Percentiles rank a stretch among this genome's conserved stretches.
Conservation (phyloP, 2,888 invertebrate genomes). For the Bibio marci region DNA sequence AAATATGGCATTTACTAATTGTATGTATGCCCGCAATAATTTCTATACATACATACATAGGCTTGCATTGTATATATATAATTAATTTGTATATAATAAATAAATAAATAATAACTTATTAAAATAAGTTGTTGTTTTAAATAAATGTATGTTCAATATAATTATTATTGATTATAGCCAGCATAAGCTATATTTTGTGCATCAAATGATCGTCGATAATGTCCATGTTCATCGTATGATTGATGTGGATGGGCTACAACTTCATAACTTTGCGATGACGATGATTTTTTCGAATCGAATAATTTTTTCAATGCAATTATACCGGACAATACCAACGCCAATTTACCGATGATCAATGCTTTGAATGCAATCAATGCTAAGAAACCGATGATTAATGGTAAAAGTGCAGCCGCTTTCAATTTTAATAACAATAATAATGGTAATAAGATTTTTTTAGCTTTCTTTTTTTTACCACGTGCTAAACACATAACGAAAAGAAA, state of each 20-base stretch:
- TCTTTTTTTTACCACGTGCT: slow-evolving; percentile 66
- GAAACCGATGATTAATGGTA: slow-evolving; percentile 58
- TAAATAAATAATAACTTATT: no score
- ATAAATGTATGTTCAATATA: no score
- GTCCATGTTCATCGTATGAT: slow-evolving; percentile 33
- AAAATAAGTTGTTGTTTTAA: no score
- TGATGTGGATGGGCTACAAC: slow-evolving; percentile 54
- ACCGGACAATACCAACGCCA: slow-evolving; percentile 59
- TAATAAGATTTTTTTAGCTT: slow-evolving; percentile 56
- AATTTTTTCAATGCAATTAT: slow-evolving; percentile 59
- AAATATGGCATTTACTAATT: no score
- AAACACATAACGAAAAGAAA: slow-evolving; percentile 13
- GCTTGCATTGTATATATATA: no score
- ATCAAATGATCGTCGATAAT: slow-evolving; percentile 49
- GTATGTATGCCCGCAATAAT: no score
- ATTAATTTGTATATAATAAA: no score
- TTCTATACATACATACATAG: no score
- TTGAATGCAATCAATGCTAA: slow-evolving; percentile 70
- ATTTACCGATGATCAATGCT: slow-evolving; percentile 68
- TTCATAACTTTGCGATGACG: slow-evolving; percentile 56
- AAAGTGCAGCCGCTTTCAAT: slow-evolving; percentile 59
- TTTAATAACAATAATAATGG: slow-evolving; percentile 60
- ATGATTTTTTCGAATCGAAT: slow-evolving; percentile 46
- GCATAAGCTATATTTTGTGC: slow-evolving; percentile 56
- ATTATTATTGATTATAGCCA: no score